A percentile compares a stretch with the other conserved stretches of the same genome.
Evolutionary conservation across 2,113 vertebrate species (phyloP).

Genomic region (Thalassarche chlororhynchos): DNA sequence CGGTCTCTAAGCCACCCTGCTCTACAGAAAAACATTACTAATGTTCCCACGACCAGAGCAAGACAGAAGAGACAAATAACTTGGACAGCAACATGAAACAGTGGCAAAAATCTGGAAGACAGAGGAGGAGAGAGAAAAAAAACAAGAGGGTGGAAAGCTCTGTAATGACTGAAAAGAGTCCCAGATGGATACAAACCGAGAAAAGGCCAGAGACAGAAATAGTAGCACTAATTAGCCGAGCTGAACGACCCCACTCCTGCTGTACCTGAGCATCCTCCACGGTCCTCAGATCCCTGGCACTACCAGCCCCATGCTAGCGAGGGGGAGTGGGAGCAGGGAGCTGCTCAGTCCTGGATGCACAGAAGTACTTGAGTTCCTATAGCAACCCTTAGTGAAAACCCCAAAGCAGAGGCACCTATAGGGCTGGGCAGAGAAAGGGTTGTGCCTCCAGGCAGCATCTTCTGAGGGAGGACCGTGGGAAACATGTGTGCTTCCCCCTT

Average conservation of each 20-base stretch:
- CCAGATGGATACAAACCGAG: not conserved
- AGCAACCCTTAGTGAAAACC: not conserved
- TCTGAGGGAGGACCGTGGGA: not conserved
- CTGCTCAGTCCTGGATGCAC: not conserved
- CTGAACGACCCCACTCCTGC: not conserved
- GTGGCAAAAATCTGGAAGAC: slow-evolving; percentile 53
- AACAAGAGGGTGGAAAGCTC: slow-evolving; percentile 11
- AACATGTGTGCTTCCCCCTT: not conserved
- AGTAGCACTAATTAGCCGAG: not conserved
- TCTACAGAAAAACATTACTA: slow-evolving; percentile 30
- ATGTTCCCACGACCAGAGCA: slow-evolving; percentile 2
- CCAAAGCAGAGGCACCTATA: not conserved
- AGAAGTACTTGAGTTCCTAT: not conserved
- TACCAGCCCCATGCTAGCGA: not conserved
- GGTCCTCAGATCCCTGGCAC: not conserved
- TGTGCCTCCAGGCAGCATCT: not conserved
- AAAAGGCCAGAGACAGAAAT: slow-evolving; percentile 32
- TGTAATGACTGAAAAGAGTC: not conserved
- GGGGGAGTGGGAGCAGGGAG: not conserved
- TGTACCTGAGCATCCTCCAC: slow-evolving; percentile 5
- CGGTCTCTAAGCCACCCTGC: not conserved
- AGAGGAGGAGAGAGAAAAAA: not conserved
- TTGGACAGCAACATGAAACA: slow-evolving; percentile 5
- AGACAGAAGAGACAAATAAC: slow-evolving; percentile 36
- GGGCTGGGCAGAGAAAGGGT: not conserved